Percentiles rank a stretch among this genome's conserved stretches.
These are phyloP conservation scores for Seira sanloemensis DNA, from an alignment of 2,888 invertebrate genomes.

Conservation along the genomic window DNA sequence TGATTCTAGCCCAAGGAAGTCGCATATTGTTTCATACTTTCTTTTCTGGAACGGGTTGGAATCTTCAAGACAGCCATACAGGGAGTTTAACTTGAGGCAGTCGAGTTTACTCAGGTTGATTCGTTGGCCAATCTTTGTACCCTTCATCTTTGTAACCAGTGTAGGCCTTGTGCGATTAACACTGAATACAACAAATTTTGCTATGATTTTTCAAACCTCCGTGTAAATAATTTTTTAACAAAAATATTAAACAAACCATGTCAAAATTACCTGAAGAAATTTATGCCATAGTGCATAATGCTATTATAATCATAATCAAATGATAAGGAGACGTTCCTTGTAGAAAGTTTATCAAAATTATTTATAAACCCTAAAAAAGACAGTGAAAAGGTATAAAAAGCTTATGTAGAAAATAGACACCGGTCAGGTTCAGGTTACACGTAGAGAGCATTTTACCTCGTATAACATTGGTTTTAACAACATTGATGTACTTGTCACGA, in stretches of 20 bases:
- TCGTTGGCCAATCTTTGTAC: slow-evolving; percentile 80
- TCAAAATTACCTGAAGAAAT: slow-evolving; percentile 78
- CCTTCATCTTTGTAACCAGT: slow-evolving; percentile 78
- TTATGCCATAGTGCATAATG: slow-evolving; percentile 86
- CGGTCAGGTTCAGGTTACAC: not conserved
- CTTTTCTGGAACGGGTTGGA: slow-evolving; percentile 76
- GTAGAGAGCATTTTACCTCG: slow-evolving; percentile 76
- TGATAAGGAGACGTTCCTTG: slow-evolving; percentile 81
- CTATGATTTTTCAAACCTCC: not conserved
- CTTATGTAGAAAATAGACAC: not conserved
- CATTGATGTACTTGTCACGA: slow-evolving; percentile 82
- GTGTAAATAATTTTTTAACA: not conserved
- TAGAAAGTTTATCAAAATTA: slow-evolving; percentile 82
- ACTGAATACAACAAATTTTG: slow-evolving; percentile 23
- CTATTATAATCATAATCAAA: slow-evolving; percentile 87
- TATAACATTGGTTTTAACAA: slow-evolving; percentile 83
- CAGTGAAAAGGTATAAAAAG: not conserved
- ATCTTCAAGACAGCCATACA: slow-evolving; percentile 81
- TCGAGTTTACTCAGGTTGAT: slow-evolving; percentile 82
- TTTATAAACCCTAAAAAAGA: slow-evolving; percentile 78
- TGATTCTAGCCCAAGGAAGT: slow-evolving; percentile 77
- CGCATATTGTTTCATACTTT: slow-evolving; percentile 79
- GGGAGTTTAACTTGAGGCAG: slow-evolving; percentile 82
- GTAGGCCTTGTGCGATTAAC: slow-evolving; percentile 79
- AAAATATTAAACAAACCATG: slow-evolving; percentile 18